phyloP scores from a whole-genome alignment of 2,888 invertebrate genomes.

The Ditula angustiorana region DNA sequence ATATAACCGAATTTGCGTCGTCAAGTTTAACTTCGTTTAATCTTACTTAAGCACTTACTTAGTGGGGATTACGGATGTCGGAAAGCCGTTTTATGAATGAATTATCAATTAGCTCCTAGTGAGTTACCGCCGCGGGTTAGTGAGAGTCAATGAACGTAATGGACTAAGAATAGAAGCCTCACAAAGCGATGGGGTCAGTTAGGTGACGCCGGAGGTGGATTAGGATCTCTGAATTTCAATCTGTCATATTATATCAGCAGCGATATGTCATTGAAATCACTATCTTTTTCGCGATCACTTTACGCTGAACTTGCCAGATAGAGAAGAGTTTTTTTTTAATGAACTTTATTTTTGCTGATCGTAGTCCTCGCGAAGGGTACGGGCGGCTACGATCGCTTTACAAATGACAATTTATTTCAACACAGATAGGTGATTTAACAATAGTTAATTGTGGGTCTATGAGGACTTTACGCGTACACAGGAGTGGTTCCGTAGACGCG shows the following conservation, averaged over 20 bases:
- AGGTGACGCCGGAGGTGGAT: conserved; percentile 14
- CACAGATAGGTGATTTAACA: no score
- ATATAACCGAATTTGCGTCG: neutral
- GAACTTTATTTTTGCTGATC: no score
- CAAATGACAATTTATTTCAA: no score
- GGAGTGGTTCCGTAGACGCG: no score
- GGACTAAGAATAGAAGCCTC: conserved; percentile 24
- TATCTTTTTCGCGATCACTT: neutral
- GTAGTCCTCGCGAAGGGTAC: no score
- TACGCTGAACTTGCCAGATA: no score
- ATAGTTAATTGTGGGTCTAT: no score
- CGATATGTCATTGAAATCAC: neutral
- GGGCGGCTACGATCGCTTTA: no score
- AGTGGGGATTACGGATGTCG: neutral
- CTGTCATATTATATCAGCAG: neutral
- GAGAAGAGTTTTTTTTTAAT: no score
- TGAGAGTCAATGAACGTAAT: conserved; percentile 3
- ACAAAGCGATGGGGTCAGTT: conserved; percentile 19
- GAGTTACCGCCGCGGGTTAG: neutral
- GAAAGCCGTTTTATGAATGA: neutral
- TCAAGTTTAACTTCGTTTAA: neutral
- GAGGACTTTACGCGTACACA: no score
- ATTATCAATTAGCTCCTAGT: conserved; percentile 2
- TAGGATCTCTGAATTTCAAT: conserved; percentile 23
- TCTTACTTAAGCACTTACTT: neutral